Base-by-base conservation (phyloP, 1,140 invertebrate genomes). In the Bombus vancouverensis region DNA sequence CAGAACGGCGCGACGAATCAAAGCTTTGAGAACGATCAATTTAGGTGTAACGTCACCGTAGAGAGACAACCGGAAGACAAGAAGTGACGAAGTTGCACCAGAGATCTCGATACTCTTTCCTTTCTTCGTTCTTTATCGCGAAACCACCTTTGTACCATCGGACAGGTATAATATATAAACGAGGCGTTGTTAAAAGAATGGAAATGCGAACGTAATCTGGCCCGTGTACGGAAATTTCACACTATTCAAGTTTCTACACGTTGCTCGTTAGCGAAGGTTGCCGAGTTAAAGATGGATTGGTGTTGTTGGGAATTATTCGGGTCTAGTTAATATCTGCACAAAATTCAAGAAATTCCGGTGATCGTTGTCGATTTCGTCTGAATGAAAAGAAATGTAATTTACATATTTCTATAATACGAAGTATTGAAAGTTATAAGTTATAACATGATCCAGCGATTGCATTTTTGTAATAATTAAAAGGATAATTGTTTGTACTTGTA, bases 1-100 rank as follows among this genome's bases (percentile, higher is more conserved):
- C 93, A 95, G 71, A 95, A 94, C 13, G 96, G 95, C 39, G 92
- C 95, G 0, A 94, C 95, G 68, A 96, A 96, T 90, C 94, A 93
- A 0, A 94, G 94, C 0, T 96, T 95, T 84, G 94, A 93, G 59
- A 93, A 94, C 37, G 95, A 94, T 3, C 42, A 59, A 9, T 71
- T 88, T 42, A 82, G 86, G 13, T 90, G 81, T 78, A 86, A 88
- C 47, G 87, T 93, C 28, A 92, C 86, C 0, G 59, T 92, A 1
- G 92, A 93, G 82, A 91, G 83, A 53, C 84, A 83, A 81, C 86
- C 80, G 34, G 87, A 80, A 28, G 62, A 78, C 5, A 47, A 78
- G 44, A 87, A 85, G 34, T 87, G 83, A 81, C 47, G 1, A 81
- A 74, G 78, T 74, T 85, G 59, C 78, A 59, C 8, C 5, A 28